Base-by-base conservation (phyloP, 2,797 vertebrate species). In the Platyrinchus mystaceus region DNA sequence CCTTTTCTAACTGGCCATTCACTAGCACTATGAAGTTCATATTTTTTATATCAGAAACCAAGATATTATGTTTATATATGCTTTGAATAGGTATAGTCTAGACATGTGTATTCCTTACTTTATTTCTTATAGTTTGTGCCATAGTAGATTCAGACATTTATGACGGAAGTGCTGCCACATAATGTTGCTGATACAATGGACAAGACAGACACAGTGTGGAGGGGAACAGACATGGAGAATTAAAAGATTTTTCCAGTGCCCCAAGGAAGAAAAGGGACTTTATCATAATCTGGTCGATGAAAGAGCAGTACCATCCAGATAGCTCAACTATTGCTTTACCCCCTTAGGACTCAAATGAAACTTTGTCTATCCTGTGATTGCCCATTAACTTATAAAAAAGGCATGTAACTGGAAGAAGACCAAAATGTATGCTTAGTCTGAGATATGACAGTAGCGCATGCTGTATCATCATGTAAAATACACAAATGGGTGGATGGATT, bases 381-480 rank as follows among this genome's bases (percentile, higher is more conserved):
- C 94, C 97, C 91, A 93, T 96, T 94, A 96, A 96, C 89, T 96
- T 92, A 89, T 80, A 93, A 90, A 90, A 86, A 77, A 70, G 46
- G 34, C 28, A 50, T 23, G 27, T 78, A 80, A 84, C 20, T 43
- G 84, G 76, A 91, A 95, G 71, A 78, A 85, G 73, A 64, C 34
- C 39, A 85, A 94, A 94, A 67, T 24, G 60, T 36, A 47, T 0
- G 4, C 46, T 90, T 77, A 80, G 53, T 90, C 34, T 90, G 83
- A 93, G 74, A 84, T 59, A 62, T 46, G 78, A 44, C 78, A 78
- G 37, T 60, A 67, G 71, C 47, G 88, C 10, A 9, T 50, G 36
- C 60, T 89, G n/a, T 64, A 73, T 80, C 49, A 60, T 91, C 73
- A 55, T 52, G 67, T 85, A 88, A 91, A 90, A 80, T 67, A 90